Conservation (phyloP, 2,888 invertebrate species). For the Drosophila flavopinicola region DNA sequence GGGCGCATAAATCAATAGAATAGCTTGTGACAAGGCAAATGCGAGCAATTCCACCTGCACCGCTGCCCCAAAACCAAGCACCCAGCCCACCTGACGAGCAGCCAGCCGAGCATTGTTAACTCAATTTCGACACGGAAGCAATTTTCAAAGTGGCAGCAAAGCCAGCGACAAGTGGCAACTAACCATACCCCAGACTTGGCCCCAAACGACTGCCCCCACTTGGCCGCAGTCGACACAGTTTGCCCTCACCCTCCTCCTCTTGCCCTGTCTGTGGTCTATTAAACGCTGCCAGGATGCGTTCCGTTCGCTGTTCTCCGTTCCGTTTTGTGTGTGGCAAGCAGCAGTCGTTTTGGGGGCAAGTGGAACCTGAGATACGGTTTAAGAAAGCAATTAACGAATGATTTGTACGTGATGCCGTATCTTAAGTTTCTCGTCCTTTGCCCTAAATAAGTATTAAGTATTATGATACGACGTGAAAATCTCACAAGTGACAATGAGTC, state of each 20-base stretch:
- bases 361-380: not conserved
- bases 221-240: conserved; percentile 14
- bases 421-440: not conserved
- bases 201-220: not conserved
- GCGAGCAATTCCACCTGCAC: conserved; percentile 39
- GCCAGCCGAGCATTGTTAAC: conserved; percentile 66
- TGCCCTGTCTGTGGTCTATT: conserved; percentile 36
- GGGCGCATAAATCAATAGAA: conserved; percentile 70
- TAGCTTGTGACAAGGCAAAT: conserved; percentile 47
- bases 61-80: not conserved
- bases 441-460: not conserved
- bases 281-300: conserved; percentile 33
- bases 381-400: conserved; percentile 30
- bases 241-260: not conserved
- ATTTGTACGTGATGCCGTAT: conserved; percentile 13
- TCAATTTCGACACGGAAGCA: conserved; percentile 78
- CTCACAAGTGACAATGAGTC: not conserved
- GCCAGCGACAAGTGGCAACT: conserved; percentile 55
- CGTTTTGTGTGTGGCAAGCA: not conserved
- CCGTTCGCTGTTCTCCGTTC: not conserved
- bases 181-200: not conserved
- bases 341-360: not conserved
- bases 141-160: conserved; percentile 53
- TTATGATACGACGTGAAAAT: too few relatives aligned
- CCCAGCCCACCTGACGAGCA: conserved; percentile 20